phyloP scores from a whole-genome alignment of 1,140 invertebrate genomes.

The Ladona fulva region DNA sequence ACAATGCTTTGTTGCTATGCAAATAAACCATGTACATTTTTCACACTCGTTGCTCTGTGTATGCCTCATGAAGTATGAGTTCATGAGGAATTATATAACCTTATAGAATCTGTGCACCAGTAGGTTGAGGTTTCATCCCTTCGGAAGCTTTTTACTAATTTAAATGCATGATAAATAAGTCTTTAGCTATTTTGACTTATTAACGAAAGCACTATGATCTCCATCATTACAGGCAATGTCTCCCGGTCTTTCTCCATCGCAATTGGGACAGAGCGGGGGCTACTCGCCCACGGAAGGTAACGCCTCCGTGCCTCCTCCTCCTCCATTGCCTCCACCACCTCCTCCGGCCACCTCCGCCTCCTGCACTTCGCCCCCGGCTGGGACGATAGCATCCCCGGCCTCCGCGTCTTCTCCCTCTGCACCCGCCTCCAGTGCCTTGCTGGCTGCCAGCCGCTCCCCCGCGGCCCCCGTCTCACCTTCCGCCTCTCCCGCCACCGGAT shows the following conservation, averaged over 20 bases:
- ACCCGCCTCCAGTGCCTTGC: constrained; percentile 43
- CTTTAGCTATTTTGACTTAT: too few relatives aligned
- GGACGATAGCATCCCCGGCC: constrained; percentile 20
- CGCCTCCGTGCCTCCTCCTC: neutral
- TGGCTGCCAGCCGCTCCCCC: constrained; percentile 36
- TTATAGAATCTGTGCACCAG: too few relatives aligned
- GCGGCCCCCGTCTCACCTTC: constrained; percentile 16
- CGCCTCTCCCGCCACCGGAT: constrained; percentile 15
- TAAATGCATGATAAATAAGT: too few relatives aligned
- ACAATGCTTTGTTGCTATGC: too few relatives aligned
- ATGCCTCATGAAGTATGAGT: too few relatives aligned
- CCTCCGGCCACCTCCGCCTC: constrained; percentile 20
- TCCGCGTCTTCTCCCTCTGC: constrained; percentile 34
- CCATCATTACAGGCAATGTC: neutral
- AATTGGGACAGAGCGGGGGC: neutral
- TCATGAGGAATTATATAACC: too few relatives aligned
- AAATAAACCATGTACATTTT: too few relatives aligned
- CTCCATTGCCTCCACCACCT: constrained; percentile 23
- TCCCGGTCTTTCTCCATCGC: neutral
- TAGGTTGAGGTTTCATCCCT: too few relatives aligned
- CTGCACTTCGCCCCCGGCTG: neutral
- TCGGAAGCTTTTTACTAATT: too few relatives aligned
- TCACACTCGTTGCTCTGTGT: too few relatives aligned
- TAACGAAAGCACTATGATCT: too few relatives aligned
- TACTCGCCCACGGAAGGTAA: neutral